Evolutionary conservation across 2,888 invertebrate genomes (phyloP), one percentile per base, ranked within the genome.

Genomic region (Caenorhabditis becei): DNA sequence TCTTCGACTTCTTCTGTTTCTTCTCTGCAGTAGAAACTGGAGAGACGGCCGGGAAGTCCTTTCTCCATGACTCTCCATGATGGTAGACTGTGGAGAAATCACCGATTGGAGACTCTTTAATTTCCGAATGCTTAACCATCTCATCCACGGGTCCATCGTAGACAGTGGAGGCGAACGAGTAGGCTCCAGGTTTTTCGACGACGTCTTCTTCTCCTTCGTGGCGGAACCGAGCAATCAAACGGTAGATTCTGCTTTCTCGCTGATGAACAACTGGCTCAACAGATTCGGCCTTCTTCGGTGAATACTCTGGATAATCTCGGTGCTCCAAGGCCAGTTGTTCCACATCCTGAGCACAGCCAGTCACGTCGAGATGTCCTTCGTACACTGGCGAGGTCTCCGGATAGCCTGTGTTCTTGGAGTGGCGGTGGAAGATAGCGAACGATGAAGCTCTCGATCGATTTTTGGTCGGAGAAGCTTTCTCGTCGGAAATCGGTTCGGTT

Each of bases 71-170:
- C 26, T 77, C 71, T 24, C 82, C 86, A n/a, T 79, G 66, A 59
- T 83, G 84, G 26, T 84, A 85, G 28, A 77, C 67, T 1, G 65
- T 28, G 14, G 83, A 70, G 54, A 75, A 54, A 2, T 83, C 72
- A 0, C 7, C 32, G 18, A 83, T 49, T 7, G 82, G 77, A 18
- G 44, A 28, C 2, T 66, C 53, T 2, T 63, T 74, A 0, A 82
- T 10, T 56, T 85, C 85, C 11, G n/a, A 24, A 3, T 61, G 28
- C 26, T 58, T 61, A 1, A n/a, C 28, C 1, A 61, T 49, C 20
- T 77, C 77, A 11, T 85, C 81, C 11, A 85, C 56, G 1, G 77
- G 77, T 26, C 84, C 84, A 23, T 80, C 77, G 51, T 83, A 84
- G 18, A 65, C 49, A 2, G 62, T 54, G 1, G 75, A 47, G 1